Conservation (phyloP, 2,888 invertebrate species). For the Bibio marci region DNA sequence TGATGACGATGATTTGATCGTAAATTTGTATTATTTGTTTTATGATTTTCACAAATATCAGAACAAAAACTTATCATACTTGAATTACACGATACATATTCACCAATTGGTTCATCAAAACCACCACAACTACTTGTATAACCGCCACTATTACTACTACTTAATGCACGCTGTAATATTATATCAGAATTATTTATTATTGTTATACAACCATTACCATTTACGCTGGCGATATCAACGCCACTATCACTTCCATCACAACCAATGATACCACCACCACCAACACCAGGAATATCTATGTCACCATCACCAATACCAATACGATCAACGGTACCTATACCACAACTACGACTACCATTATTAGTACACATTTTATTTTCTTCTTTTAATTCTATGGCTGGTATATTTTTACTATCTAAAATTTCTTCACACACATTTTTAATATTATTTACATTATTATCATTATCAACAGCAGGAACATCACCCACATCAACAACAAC, state of each 20-base stretch:
- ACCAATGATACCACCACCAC: not conserved
- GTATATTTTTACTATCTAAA: no score
- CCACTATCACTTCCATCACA: slow-evolving; percentile 66
- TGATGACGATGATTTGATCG: slow-evolving; percentile 48
- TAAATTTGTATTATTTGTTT: slow-evolving; percentile 38
- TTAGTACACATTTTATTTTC: no score
- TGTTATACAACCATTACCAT: slow-evolving; percentile 22
- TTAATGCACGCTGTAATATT: slow-evolving; percentile 32
- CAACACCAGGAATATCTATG: not conserved
- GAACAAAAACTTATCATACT: slow-evolving; percentile 63
- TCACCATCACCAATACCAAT: slow-evolving; percentile 6
- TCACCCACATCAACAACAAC: no score
- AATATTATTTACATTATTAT: no score
- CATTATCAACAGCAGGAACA: no score
- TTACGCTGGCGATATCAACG: slow-evolving; percentile 41
- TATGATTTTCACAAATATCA: slow-evolving; percentile 36
- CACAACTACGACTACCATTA: no score
- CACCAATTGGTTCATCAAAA: slow-evolving; percentile 33
- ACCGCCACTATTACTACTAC: slow-evolving; percentile 43
- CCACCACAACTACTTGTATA: slow-evolving; percentile 48
- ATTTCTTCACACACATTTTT: no score
- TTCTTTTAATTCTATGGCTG: no score
- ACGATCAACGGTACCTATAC: no score
- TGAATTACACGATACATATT: slow-evolving; percentile 54
- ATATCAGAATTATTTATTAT: slow-evolving; percentile 2